Conservation (phyloP, 2,888 invertebrate genomes). For the Girardia tigrina region DNA sequence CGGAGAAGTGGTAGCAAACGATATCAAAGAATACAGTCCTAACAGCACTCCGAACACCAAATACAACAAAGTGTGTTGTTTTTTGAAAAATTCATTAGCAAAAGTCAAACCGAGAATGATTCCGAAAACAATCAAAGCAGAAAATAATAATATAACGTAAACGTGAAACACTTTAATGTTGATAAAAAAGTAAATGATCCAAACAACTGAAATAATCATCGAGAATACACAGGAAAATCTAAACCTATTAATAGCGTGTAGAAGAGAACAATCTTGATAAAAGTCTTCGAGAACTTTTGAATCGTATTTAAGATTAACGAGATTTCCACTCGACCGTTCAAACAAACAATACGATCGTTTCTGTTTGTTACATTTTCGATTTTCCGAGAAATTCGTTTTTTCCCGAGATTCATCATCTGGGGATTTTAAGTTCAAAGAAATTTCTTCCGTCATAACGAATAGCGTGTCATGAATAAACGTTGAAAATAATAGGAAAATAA, state of each 20-base stretch:
- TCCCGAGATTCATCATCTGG: background rate
- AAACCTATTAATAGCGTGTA: background rate
- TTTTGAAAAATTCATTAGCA: conserved; percentile 16
- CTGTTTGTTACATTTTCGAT: background rate
- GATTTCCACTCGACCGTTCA: conserved; percentile 24
- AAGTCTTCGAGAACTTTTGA: background rate
- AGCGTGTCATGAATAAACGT: too few species aligned
- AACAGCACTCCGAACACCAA: conserved; percentile 6
- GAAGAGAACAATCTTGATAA: conserved; percentile 31
- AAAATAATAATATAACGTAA: background rate
- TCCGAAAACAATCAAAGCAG: background rate
- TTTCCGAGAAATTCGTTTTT: background rate
- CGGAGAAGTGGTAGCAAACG: conserved; percentile 19
- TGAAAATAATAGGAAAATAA: too few species aligned
- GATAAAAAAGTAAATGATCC: conserved; percentile 21
- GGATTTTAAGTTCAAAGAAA: background rate
- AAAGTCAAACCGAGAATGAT: background rate
- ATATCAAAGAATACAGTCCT: conserved; percentile 18
- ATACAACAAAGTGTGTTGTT: background rate
- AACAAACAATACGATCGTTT: background rate
- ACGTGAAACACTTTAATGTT: background rate
- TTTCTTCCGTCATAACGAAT: background rate
- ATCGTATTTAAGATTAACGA: conserved; percentile 14
- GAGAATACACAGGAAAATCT: conserved; percentile 21
- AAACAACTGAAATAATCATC: conserved; percentile 24